phyloP scores from a whole-genome alignment of 2,797 vertebrate species.

The Helarctos malayanus region DNA sequence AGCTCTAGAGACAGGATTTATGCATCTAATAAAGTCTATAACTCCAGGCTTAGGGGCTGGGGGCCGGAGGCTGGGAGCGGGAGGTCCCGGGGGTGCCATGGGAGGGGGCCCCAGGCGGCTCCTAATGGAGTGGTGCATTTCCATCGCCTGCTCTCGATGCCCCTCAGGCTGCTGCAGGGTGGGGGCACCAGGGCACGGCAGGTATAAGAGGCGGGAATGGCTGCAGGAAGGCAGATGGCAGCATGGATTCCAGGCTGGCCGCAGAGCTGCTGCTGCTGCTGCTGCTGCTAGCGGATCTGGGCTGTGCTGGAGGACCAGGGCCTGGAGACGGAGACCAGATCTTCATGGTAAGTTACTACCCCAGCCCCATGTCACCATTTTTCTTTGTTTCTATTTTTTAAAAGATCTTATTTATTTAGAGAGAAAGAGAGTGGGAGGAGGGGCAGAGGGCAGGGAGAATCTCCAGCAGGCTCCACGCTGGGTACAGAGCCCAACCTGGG shows the following conservation, averaged over 20 bases:
- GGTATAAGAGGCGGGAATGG: slow-evolving; percentile 77
- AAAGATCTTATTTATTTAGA: background rate
- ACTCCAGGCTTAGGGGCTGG: slow-evolving; percentile 65
- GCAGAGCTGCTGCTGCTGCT: slow-evolving; percentile 59
- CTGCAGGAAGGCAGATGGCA: slow-evolving; percentile 43
- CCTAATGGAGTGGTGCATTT: slow-evolving; percentile 67
- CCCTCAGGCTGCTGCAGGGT: slow-evolving; percentile 55
- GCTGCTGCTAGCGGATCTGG: background rate
- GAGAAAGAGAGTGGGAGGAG: background rate
- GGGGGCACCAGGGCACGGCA: background rate
- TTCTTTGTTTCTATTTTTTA: background rate
- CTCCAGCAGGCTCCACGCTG: background rate
- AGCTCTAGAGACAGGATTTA: slow-evolving; percentile 84
- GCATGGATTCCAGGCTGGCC: slow-evolving; percentile 68
- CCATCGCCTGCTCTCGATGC: slow-evolving; percentile 63
- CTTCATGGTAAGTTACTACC: slow-evolving; percentile 34
- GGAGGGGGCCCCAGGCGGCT: slow-evolving; percentile 73
- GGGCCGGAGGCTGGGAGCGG: slow-evolving; percentile 69
- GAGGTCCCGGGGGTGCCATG: background rate
- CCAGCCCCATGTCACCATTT: background rate
- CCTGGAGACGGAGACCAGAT: background rate
- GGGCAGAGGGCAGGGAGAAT: background rate
- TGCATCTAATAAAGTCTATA: slow-evolving; percentile 82
- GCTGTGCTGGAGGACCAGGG: background rate
- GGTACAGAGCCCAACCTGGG: background rate